Base-by-base conservation (phyloP, 2,888 invertebrate species). In the Conchocele bisecta region DNA sequence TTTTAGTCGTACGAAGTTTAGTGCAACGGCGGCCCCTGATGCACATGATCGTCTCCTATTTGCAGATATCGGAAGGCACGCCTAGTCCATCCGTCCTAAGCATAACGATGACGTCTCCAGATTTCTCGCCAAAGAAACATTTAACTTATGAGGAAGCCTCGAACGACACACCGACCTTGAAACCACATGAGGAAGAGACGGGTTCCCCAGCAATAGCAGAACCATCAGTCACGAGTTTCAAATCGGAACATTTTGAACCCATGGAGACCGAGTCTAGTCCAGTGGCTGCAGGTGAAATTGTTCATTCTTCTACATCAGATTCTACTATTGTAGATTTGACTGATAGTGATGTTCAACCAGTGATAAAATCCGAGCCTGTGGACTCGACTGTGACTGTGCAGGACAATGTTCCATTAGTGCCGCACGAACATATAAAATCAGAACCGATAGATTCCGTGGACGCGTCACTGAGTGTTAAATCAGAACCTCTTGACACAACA, bases 61-160 rank as follows among this genome's bases (percentile, higher is more conserved):
- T 68, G 3, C 51, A 76, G 76, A 66, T 69, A n/a, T 76, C 76
- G 22, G 76, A 76, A 46, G 76, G 76, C 11, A 76, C 76, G 22
- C 76, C 76, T 5, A 76, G 76, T 56, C 76, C 76, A 29, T 72
- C 76, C 28, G 66, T 59, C 0, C 54, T 76, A 20, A 61, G 29
- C 20, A 20, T 51, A 5, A 31, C 51, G 4, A 51, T 31, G 51
- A 29, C 29, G 28, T 50, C 68, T 13, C 76, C 69, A 28, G 66
- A 65, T 29, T 76, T 69, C 42, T 42, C 57, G 2, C 42, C 61
- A 15, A 65, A 69, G 28, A 72, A 73, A 37, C 46, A 69, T 7
- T 67, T 75, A 13, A 46, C 65, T 5, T 76, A 76, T 41, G 76
- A 76, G 20, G 76, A 76, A 37, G 22, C 66, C 15, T 73, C 76